A percentile compares a stretch with the other conserved stretches of the same genome.
These are phyloP conservation scores for Micoletzkya japonica DNA, from an alignment of 2,888 invertebrate genomes.

Conservation along the genomic window DNA sequence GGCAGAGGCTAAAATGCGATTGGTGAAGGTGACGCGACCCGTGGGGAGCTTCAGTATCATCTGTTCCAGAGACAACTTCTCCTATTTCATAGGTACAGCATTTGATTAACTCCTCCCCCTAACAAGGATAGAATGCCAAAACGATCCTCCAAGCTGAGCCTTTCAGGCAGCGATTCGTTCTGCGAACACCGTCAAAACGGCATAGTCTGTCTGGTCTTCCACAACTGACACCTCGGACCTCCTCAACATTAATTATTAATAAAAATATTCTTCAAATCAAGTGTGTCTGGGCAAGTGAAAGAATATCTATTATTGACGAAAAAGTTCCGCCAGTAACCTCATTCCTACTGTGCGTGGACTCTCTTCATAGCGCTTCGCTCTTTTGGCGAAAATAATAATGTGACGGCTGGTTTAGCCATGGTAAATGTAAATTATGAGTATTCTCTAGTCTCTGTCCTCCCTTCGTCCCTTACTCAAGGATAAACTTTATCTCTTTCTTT, in stretches of 20 bases:
- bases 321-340: too few relatives aligned
- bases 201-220: slow-evolving; percentile 23
- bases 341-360: too few relatives aligned
- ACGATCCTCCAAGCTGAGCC: not conserved
- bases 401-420: too few relatives aligned
- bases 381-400: not conserved
- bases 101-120: not conserved
- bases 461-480: not conserved
- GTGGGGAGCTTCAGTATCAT: not conserved
- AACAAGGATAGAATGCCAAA: not conserved
- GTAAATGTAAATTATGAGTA: not conserved
- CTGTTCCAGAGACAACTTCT: slow-evolving; percentile 21
- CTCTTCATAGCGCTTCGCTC: too few relatives aligned
- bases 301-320: not conserved
- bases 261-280: not conserved
- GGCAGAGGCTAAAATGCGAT: not conserved
- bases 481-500: not conserved
- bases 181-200: slow-evolving; percentile 12
- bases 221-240: not conserved
- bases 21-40: not conserved
- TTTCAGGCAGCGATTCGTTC: slow-evolving; percentile 21
- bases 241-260: not conserved
- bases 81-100: slow-evolving; percentile 12
- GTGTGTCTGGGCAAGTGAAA: not conserved
- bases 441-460: not conserved